Evolutionary conservation across 2,888 invertebrate genomes (phyloP), one percentile per base, ranked within the genome.

Genomic region (Dexiosoma caninum): DNA sequence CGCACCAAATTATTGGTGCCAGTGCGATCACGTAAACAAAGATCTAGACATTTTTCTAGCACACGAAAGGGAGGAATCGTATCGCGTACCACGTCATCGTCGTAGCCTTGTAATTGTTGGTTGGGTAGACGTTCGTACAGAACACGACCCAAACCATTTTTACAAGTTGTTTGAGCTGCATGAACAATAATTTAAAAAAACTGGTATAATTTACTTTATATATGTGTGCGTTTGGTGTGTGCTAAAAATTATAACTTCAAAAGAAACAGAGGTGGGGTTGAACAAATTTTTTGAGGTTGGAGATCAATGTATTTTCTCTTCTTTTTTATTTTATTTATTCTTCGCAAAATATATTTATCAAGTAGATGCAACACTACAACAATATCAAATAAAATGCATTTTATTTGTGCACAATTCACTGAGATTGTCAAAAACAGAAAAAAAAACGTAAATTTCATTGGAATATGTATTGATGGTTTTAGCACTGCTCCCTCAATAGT

Each of bases 111-210:
- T 40, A 96, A 91, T 89, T 97, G 96, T 86, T 96, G 95, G 89
- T 97, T 96, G 42, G 97, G 96, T 85, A 97, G 90, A 86, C 96
- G 92, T 91, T 97, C 97, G 88, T 96, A 97, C 91, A 96, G 95
- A 37, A 97, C 94, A 87, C 96, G 92, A 44, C 97, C 97, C 88
- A 95, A 93, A 71, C 97, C 97, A 88, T 96, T 95, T 88, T 97
- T 97, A 90, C 97, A 97, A 78, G 96, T 95, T 83, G 96, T 96
- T 93, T 97, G 97, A 87, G 89, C 90, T 90, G 82, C 46, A 76
- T 44, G n/a, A 32, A 53, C 23, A 67, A 44, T 8, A 42, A 64
- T 12, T 62, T 51, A 8, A 16, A 32, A n/a, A 35, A 70, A 60
- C 51, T 27, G 40, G 23, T 49, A 46, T 37, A 57, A 62, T 7